phyloP scores from a whole-genome alignment of 2,888 invertebrate genomes.

The Iselma pallidipennis region DNA sequence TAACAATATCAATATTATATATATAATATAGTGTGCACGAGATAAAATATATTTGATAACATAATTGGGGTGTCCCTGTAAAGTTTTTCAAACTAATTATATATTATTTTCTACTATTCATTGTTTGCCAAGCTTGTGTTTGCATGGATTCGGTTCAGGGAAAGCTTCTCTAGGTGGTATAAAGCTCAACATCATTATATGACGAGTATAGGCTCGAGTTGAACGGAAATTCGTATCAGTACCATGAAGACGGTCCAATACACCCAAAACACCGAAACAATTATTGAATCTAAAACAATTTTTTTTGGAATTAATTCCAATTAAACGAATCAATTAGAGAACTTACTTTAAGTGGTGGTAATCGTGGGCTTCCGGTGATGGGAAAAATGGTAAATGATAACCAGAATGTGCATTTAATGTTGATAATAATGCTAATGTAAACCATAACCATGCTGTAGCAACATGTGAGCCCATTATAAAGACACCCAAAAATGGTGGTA shows the following conservation, averaged over 20 bases:
- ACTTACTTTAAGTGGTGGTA: slow-evolving; percentile 83
- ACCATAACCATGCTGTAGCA: slow-evolving; percentile 80
- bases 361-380: slow-evolving; percentile 85
- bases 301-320: background rate
- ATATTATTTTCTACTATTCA: slow-evolving; percentile 22
- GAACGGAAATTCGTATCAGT: slow-evolving; percentile 77
- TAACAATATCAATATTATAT: slow-evolving; percentile 19
- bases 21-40: slow-evolving; percentile 20
- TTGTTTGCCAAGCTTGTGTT: slow-evolving; percentile 49
- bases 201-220: slow-evolving; percentile 71
- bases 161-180: slow-evolving; percentile 69
- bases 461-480: slow-evolving; percentile 75
- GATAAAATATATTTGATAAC: slow-evolving; percentile 11
- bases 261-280: slow-evolving; percentile 81
- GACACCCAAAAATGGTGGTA: slow-evolving; percentile 77
- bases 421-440: slow-evolving; percentile 73
- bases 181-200: slow-evolving; percentile 72
- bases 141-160: slow-evolving; percentile 61
- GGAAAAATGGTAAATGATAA: slow-evolving; percentile 83
- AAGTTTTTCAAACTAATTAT: background rate
- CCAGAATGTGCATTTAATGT: slow-evolving; percentile 84
- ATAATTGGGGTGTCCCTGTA: background rate
- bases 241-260: slow-evolving; percentile 80
- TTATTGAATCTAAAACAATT: slow-evolving; percentile 71
- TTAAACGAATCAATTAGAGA: background rate